These are phyloP conservation scores for Circaetus gallicus DNA, from an alignment of 2,113 vertebrate species.

Conservation along the genomic window DNA sequence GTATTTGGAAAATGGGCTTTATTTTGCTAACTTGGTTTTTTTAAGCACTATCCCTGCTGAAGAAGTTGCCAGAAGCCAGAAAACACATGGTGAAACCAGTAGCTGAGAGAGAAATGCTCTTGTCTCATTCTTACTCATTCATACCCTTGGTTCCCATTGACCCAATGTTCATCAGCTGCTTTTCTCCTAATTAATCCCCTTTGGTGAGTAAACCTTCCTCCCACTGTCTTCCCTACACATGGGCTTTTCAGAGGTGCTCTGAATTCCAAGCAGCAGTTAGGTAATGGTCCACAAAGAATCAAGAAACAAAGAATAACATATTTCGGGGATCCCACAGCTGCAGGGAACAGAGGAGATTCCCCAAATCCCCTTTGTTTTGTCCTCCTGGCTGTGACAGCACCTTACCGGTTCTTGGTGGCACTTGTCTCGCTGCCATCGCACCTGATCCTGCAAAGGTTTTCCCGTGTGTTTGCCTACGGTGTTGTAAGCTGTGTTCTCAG, in stretches of 20 bases:
- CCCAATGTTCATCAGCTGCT: neutral
- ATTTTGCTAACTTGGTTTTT: neutral
- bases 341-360: neutral
- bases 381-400: neutral
- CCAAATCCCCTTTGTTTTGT: neutral
- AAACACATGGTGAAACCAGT: neutral
- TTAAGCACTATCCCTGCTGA: neutral
- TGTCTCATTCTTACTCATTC: neutral
- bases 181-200: neutral
- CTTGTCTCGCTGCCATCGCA: neutral
- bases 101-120: neutral
- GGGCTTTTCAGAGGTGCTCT: neutral
- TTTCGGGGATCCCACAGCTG: neutral
- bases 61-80: neutral
- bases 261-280: neutral
- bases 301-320: neutral
- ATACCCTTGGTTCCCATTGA: neutral
- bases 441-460: neutral
- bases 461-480: neutral
- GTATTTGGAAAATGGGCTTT: neutral
- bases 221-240: neutral
- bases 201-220: neutral
- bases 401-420: neutral
- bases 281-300: neutral
- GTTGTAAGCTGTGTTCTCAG: neutral